Conservation (phyloP, 2,113 vertebrate species). For the Pao palembangensis region DNA sequence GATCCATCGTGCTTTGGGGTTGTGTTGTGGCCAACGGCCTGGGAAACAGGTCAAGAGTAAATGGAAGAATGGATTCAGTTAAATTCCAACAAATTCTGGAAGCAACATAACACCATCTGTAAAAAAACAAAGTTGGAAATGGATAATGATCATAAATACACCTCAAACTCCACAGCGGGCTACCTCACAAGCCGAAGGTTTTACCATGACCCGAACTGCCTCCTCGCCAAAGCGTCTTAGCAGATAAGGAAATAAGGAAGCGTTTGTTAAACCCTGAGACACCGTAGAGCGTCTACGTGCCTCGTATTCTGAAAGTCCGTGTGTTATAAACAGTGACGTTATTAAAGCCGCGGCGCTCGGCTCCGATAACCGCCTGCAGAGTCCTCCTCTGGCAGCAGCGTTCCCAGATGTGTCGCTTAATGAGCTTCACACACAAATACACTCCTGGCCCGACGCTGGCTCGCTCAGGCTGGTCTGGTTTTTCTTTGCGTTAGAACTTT, state of each 20-base stretch:
- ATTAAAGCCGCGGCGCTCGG: background rate
- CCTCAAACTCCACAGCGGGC: background rate
- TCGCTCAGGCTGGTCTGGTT: background rate
- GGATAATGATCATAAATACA: background rate
- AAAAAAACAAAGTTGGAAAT: background rate
- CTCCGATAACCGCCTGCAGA: conserved; percentile 18
- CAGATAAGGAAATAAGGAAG: no score
- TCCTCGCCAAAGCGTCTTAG: no score
- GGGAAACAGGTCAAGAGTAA: background rate
- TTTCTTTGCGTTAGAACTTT: conserved; percentile 29
- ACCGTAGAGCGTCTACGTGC: no score
- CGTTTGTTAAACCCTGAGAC: no score
- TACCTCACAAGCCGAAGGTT: background rate
- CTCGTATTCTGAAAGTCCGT: no score
- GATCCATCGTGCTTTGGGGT: background rate
- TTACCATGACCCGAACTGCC: no score
- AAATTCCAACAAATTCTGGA: background rate
- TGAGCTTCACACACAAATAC: conserved; percentile 1
- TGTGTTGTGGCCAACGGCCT: background rate
- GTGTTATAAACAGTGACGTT: no score
- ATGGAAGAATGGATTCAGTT: background rate
- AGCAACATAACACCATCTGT: background rate
- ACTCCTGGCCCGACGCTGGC: no score
- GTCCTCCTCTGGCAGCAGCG: conserved; percentile 7
- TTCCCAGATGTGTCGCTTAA: conserved; percentile 42